A percentile compares a stretch with the other conserved stretches of the same genome.
These are phyloP conservation scores for Leiothrix lutea DNA, from an alignment of 2,113 vertebrate species.

Conservation along the genomic window DNA sequence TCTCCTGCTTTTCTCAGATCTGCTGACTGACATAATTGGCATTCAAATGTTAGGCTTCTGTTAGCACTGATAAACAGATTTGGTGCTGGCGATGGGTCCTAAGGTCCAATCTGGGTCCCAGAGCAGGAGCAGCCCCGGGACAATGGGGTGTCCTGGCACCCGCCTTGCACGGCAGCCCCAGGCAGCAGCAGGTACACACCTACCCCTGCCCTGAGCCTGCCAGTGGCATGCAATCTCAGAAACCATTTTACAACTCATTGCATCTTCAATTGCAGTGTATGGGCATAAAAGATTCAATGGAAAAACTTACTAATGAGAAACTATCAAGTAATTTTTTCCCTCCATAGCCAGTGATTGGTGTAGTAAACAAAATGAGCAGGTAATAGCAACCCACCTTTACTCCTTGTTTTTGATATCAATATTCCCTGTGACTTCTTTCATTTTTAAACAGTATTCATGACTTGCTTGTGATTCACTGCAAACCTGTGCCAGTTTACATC, in stretches of 20 bases:
- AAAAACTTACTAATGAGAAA: slow-evolving; percentile 13
- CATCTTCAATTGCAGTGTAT: not conserved
- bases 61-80: not conserved
- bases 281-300: not conserved
- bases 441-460: not conserved
- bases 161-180: rapidly evolving
- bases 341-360: not conserved
- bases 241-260: slow-evolving; percentile 7
- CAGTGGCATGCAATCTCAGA: not conserved
- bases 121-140: not conserved
- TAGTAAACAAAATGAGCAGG: not conserved
- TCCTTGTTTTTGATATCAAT: not conserved
- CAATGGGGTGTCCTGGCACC: rapidly evolving
- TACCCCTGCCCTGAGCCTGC: not conserved
- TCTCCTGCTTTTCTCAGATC: not conserved
- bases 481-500: not conserved
- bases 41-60: not conserved
- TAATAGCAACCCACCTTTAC: slow-evolving; percentile 41
- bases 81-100: not conserved
- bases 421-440: not conserved
- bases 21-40: not conserved
- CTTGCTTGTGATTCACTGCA: not conserved
- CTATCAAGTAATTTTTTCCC: slow-evolving; percentile 1
- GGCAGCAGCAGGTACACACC: not conserved
- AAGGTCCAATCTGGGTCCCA: not conserved